Percentiles rank a stretch among this genome's conserved stretches.
Evolutionary conservation across 2,888 invertebrate genomes (phyloP).

Genomic region (Bimastos eiseni): DNA sequence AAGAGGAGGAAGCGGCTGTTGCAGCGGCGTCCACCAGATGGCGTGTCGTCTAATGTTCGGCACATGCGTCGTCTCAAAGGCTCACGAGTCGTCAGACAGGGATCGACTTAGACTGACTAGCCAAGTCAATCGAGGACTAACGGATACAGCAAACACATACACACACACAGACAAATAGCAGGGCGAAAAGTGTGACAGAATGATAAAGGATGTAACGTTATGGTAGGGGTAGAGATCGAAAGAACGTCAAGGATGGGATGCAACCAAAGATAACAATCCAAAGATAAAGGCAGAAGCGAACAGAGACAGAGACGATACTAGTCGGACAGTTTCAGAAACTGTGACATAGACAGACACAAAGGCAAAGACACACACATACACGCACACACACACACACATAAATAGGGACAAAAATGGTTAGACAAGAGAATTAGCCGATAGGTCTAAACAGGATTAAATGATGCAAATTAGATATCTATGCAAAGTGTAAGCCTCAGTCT

Average conservation of each 20-base stretch:
- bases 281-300: neutral
- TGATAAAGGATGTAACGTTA: neutral
- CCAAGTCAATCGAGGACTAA: neutral
- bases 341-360: neutral
- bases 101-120: slow-evolving; percentile 1
- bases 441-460: neutral
- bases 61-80: neutral
- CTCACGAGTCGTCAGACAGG: neutral
- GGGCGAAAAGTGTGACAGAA: neutral
- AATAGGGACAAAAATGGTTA: neutral
- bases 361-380: no score
- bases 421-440: neutral
- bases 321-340: neutral
- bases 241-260: neutral
- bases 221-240: neutral
- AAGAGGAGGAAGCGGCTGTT: neutral
- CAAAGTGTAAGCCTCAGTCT: no score
- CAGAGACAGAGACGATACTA: neutral
- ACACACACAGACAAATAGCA: neutral
- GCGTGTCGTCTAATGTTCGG: neutral
- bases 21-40: neutral
- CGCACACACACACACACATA: neutral
- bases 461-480: no score
- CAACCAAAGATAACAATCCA: neutral
- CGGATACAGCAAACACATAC: neutral